Conservation (phyloP, 2,888 invertebrate species). For the Chloroclysta siterata region DNA sequence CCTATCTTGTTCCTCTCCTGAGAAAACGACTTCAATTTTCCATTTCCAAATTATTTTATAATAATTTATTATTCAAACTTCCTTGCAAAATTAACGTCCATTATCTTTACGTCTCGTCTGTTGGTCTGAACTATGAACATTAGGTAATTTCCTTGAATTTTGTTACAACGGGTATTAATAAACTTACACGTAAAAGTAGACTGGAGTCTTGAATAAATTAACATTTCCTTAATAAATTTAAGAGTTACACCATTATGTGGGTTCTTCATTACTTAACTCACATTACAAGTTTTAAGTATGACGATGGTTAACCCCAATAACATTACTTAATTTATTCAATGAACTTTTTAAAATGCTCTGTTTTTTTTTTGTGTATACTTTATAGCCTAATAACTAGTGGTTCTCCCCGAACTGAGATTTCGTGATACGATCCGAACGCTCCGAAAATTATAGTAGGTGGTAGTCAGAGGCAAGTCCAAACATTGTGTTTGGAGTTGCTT, state of each 20-base stretch:
- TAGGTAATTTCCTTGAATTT: neutral
- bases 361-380: too few relatives aligned
- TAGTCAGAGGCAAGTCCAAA: too few relatives aligned
- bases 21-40: too few relatives aligned
- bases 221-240: slow-evolving; percentile 21
- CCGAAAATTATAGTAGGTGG: too few relatives aligned
- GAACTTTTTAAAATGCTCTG: too few relatives aligned
- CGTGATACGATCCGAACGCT: too few relatives aligned
- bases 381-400: too few relatives aligned
- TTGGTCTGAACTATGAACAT: neutral
- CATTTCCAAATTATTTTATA: neutral
- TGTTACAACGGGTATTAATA: neutral
- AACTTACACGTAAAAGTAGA: slow-evolving; percentile 8
- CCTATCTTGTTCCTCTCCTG: too few relatives aligned
- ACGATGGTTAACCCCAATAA: neutral
- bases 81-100: neutral
- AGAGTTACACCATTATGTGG: slow-evolving; percentile 18
- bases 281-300: slow-evolving; percentile 6
- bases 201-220: slow-evolving; percentile 19
- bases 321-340: too few relatives aligned
- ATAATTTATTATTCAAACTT: neutral
- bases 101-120: neutral
- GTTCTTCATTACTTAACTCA: slow-evolving; percentile 10
- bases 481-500: too few relatives aligned
- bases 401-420: too few relatives aligned